Evolutionary conservation across 2,888 invertebrate genomes (phyloP), one percentile per base, ranked within the genome.

Genomic region (Lingula anatina): DNA sequence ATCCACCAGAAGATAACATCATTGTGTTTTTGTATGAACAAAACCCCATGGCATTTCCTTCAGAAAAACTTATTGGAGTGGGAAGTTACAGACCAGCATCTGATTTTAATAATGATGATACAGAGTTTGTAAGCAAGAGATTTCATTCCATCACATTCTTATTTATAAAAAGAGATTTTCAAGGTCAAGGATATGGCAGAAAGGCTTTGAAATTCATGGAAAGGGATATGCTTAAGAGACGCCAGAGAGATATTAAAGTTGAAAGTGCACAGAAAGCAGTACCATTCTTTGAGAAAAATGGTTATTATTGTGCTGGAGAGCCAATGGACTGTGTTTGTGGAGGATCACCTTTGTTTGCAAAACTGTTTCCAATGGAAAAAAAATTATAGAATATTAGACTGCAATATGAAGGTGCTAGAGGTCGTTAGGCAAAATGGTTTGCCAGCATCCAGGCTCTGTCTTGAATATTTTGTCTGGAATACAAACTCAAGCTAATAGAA

Each of bases 211-310:
- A 55, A 7, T 39, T 57, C 0, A 60, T 61, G 24, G 44, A 18
- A n/a, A 39, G 49, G 36, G 45, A 50, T 27, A 45, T 50, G 31
- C 38, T 25, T 9, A 25, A 20, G 2, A 35, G 65, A 45, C n/a
- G n/a, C n/a, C n/a, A n/a, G n/a, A 35, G 65, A 45, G 54, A 60
- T 4, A 47, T 65, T 3, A 50, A 60, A 40, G 55, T 65, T 5
- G 61, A 62, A 43, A 62, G 61, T 55, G 63, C 63, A 21, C 27
- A 51, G 2, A 49, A 50, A 41, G 60, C 63, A 26, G 59, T 61
- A 1, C 46, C 46, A 3, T 63, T 65, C 39, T 65, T 65, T 53
- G 51, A 61, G 40, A 63, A 60, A 36, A 48, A 55, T 42, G 60
- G 59, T 1, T 65, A 63, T 48, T 36, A 36, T 5, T 40, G 49